Evolutionary conservation across 1,140 invertebrate genomes (phyloP).

Genomic region (Atta texana): DNA sequence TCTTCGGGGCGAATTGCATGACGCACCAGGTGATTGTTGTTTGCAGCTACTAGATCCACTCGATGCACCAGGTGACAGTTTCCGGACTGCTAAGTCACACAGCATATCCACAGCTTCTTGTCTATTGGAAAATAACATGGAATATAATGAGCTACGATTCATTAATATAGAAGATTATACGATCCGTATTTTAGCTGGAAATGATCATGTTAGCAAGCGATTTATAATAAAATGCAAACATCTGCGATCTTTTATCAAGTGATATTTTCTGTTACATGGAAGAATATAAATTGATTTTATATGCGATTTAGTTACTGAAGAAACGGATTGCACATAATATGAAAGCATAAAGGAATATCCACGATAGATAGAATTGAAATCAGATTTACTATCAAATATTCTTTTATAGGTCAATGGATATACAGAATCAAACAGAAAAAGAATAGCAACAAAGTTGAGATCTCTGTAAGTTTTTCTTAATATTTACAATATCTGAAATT

Average conservation of each 20-base stretch:
- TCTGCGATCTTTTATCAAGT: not conserved
- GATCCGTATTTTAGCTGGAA: not conserved
- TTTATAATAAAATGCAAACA: constrained; percentile 6
- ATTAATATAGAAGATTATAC: not conserved
- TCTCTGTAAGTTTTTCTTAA: constrained; percentile 1
- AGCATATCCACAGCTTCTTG: constrained; percentile 94
- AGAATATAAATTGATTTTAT: constrained; percentile 32
- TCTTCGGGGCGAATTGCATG: constrained; percentile 88
- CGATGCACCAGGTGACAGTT: constrained; percentile 89
- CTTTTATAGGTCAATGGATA: constrained; percentile 1
- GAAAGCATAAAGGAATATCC: constrained; percentile 11
- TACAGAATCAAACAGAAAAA: not conserved
- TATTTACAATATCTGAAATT: not conserved
- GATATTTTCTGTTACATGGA: constrained; percentile 11
- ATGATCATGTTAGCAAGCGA: not conserved
- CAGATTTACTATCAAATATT: constrained; percentile 25
- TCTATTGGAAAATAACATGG: constrained; percentile 84
- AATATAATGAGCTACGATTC: not conserved
- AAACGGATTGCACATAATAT: not conserved
- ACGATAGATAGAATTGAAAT: constrained; percentile 21
- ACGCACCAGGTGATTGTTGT: constrained; percentile 86
- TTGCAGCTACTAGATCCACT: constrained; percentile 86
- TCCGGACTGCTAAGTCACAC: constrained; percentile 91
- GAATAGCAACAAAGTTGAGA: not conserved
- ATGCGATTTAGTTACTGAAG: constrained; percentile 5